Base-by-base conservation (phyloP, 2,888 invertebrate genomes). In the Cylindroiulus punctatus region DNA sequence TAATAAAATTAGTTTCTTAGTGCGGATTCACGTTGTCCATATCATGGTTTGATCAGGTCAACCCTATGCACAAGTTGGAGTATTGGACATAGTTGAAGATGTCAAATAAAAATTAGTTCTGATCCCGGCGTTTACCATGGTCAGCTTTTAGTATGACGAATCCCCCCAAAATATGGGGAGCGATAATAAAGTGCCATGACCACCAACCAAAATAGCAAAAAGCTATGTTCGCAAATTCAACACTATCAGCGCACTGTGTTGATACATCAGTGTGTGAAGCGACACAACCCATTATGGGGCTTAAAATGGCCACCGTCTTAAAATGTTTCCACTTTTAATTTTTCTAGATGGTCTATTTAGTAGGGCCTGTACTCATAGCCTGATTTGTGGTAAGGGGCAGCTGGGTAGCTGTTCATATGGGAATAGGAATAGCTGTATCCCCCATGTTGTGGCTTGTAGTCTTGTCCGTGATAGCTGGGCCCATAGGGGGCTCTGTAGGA, bases 371-470 rank as follows among this genome's bases (percentile, higher is more conserved):
- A 65, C 22, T 65, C 65, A 26, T 65, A 65, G 26, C 65, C 65
- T 8, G 65, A 65, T 12, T 65, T 65, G 65, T 65, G 22, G 22
- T 5, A 26, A 22, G 65, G 65, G 22, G 65, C 65, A 65, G 65
- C 65, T 65, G 65, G 65, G 12, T 65, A 65, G 26, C 65, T 65
- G 22, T 65, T 22, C 65, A 65, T 65, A 12, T 65, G 65, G 22
- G 65, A 65, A 26, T 65, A 65, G 65, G 65, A 65, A 26, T 65
- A 65, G 65, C 65, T 65, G 65, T 22, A 26, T 65, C 65, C 65
- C 22, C 65, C 65, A 12, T 65, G 26, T 22, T 22, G 65, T 65
- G 65, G 65, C 10, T 65, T 65, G 26, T 65, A 65, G 22, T 65
- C 65, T 0, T 22, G 22, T 26, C 65, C 65, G 3, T 36, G 36